Base-by-base conservation (phyloP, 2,888 invertebrate species). In the Bugulina stolonifera region DNA sequence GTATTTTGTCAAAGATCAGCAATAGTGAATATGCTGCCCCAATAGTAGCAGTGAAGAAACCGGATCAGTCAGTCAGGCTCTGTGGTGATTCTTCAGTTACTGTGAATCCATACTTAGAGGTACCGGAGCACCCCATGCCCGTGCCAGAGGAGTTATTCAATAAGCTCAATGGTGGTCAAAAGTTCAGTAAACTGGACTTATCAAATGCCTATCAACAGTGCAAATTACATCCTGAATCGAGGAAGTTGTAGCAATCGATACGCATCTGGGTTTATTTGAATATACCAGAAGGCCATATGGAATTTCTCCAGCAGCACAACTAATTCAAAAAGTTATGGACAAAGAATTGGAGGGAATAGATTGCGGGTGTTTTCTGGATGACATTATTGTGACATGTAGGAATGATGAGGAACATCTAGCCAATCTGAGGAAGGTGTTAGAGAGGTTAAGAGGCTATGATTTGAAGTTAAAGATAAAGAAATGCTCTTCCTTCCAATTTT, bases 11-110 rank as follows among this genome's bases (percentile, higher is more conserved):
- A 64, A 22, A 22, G 32, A 32, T 64, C 2, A 27, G 27, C 10
- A 10, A 27, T 14, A 32, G 32, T 64, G 64, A 64, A 5, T 64
- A 32, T 27, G 2, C 34, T 3, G 32, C 64, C 2, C 10, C 29
- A 10, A 3, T 64, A 34, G 27, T 64, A 32, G 22, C 27, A 25
- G 64, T 64, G 3, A 27, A 27, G 10, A 64, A 64, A 64, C 64
- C 64, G 3, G 64, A 64, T 34, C 29, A 32, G 10, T 64, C 64
- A 32, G 32, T 64, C 14, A 64, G 64, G 27, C 27, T 27, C 1
- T 64, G 64, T 34, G 64, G 64, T 64, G n/a, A 64, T 32, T 64
- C 14, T n/a, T 29, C 25, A 64, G 10, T 32, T n/a, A 64, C 64
- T 14, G 64, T 64, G 32, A 64, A 64, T 32, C 64, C 64, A 64